phyloP scores from a whole-genome alignment of 2,888 invertebrate genomes.

The Brenthis hecate region DNA sequence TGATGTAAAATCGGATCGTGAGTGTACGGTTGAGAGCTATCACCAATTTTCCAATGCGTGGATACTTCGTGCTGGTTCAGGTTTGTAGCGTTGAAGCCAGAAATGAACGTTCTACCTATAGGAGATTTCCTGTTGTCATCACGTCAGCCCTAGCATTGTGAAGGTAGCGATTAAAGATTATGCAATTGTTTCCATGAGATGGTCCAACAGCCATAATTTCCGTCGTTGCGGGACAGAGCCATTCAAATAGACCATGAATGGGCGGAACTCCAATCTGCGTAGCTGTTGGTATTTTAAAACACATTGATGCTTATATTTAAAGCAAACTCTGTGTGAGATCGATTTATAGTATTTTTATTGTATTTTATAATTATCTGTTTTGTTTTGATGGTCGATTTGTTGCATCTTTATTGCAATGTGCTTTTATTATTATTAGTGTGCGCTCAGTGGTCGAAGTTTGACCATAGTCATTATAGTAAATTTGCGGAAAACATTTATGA shows the following conservation, averaged over 20 bases:
- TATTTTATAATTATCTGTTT: not conserved
- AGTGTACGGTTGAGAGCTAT: not conserved
- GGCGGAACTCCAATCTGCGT: conserved; percentile 55
- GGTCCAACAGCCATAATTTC: conserved; percentile 47
- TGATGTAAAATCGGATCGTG: conserved; percentile 38
- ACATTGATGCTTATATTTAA: conserved; percentile 36
- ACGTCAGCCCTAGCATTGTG: conserved; percentile 9
- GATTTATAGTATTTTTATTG: not conserved
- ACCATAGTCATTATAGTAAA: too few species aligned
- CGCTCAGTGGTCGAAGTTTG: too few species aligned
- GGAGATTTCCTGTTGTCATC: conserved; percentile 22
- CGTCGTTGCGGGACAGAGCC: conserved; percentile 48
- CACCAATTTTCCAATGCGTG: conserved; percentile 24
- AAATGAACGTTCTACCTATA: conserved; percentile 25
- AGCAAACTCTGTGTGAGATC: not conserved
- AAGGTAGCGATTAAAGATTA: conserved; percentile 39
- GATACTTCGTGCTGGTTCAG: not conserved
- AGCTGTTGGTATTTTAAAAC: conserved; percentile 48
- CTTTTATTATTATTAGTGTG: too few species aligned
- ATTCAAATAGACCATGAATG: conserved; percentile 53
- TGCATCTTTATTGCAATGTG: not conserved
- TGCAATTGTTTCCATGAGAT: conserved; percentile 47
- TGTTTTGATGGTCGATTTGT: not conserved
- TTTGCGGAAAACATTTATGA: too few species aligned
- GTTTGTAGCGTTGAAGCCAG: conserved; percentile 16